Conservation (phyloP, 2,797 vertebrate species). For the Mustela erminea region DNA sequence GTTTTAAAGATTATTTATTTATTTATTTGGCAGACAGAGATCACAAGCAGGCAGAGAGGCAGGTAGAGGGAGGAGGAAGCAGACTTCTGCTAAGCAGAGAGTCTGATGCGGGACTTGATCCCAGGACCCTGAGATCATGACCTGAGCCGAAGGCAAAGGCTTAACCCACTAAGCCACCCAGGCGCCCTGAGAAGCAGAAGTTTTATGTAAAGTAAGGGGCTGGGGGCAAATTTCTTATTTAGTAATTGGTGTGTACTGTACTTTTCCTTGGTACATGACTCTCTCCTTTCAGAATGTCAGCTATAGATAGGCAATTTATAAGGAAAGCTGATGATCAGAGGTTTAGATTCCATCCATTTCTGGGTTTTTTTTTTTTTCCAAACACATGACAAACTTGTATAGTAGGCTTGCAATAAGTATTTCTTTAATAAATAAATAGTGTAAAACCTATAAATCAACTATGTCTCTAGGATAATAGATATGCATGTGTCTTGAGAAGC, state of each 20-base stretch:
- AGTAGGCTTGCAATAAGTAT: neutral
- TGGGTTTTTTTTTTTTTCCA: neutral
- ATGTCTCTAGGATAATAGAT: neutral
- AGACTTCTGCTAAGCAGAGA: too few relatives aligned
- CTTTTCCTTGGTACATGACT: neutral
- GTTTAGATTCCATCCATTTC: neutral
- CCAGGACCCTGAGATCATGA: too few relatives aligned
- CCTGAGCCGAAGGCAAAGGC: too few relatives aligned
- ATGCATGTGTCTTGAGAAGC: neutral
- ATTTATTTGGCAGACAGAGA: too few relatives aligned
- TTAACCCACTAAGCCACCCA: too few relatives aligned
- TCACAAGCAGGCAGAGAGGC: too few relatives aligned
- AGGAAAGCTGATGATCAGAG: neutral
- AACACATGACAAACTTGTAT: neutral
- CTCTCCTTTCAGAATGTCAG: neutral
- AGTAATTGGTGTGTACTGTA: neutral
- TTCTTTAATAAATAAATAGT: conserved; percentile 17
- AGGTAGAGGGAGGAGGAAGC: too few relatives aligned
- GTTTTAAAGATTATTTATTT: too few relatives aligned
- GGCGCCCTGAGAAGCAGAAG: neutral
- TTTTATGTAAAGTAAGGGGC: neutral
- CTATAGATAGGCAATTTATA: neutral
- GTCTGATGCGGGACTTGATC: too few relatives aligned
- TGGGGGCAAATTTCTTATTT: neutral
- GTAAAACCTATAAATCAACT: neutral